Evolutionary conservation across 2,888 invertebrate genomes (phyloP), one percentile per base, ranked within the genome.

Genomic region (Candidula unifasciata): DNA sequence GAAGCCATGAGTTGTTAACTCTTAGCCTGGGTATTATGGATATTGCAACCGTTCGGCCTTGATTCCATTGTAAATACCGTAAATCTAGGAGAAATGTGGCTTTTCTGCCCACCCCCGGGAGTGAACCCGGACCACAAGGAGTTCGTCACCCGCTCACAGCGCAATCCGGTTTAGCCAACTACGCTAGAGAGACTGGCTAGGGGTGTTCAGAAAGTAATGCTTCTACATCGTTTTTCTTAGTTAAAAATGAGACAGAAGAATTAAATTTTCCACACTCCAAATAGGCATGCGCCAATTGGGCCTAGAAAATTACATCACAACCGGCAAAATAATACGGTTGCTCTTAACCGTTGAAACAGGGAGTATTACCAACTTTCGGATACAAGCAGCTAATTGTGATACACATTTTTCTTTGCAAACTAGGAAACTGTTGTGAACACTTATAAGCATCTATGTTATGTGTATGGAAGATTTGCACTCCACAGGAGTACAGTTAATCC

Each of bases 381-480:
- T 68, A 24, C 33, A n/a, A 13, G 68, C 68, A 33, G 33, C 68
- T 3, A 68, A 68, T 68, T 68, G 68, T 68, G 68, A 68, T 68
- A 33, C 2, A 68, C n/a, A 68, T 68, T 68, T 68, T 33, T 68
- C 18, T 3, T 3, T 68, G 30, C 33, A 68, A 18, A 68, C 33
- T 33, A 68, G 68, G 21, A 68, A 30, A 2, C 33, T 27, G 66
- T 27, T 33, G 68, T 35, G 30, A 68, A 33, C 10, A 33, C 33
- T 68, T 33, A 68, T 33, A 68, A 33, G 24, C 68, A 13, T 68
- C 68, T 68, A 68, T 68, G 68, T 68, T 30, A 68, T 68, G 30
- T 33, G 73, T 73, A 44, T 52, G 44, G 73, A 73, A 44, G 16
- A n/a, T 44, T 73, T 73, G 44, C 44, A 73, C n/a, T 73, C 73